Evolutionary conservation across 2,113 vertebrate species (phyloP).

Genomic region (Chamaetylas fuelleborni): DNA sequence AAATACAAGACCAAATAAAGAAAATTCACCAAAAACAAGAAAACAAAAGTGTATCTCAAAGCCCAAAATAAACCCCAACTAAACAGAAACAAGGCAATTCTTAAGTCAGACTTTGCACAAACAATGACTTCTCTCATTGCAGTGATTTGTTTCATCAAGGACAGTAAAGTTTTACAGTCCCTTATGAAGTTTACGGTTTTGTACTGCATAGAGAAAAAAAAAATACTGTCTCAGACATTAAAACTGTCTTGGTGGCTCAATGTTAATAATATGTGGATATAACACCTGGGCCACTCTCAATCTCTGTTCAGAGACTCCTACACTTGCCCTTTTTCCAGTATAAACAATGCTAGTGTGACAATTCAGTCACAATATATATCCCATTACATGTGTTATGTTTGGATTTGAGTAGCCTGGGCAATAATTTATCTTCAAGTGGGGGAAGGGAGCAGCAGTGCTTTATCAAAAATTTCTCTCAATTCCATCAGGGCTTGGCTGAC

Average conservation of each 20-base stretch:
- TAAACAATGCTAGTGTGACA: neutral
- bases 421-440: neutral
- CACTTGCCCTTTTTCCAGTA: neutral
- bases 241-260: neutral
- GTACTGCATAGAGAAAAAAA: neutral
- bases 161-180: neutral
- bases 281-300: neutral
- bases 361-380: neutral
- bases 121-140: neutral
- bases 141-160: neutral
- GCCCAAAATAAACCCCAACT: neutral
- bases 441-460: neutral
- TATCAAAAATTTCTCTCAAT: neutral
- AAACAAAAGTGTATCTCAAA: neutral
- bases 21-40: neutral
- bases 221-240: neutral
- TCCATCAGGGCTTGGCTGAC: neutral
- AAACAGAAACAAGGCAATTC: neutral
- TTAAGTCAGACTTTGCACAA: neutral
- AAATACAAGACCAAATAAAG: neutral
- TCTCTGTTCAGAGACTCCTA: neutral
- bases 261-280: neutral
- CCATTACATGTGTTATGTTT: neutral
- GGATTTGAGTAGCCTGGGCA: neutral
- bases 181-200: neutral